Conservation (phyloP, 2,113 vertebrate genomes). For the Rhea americana region DNA sequence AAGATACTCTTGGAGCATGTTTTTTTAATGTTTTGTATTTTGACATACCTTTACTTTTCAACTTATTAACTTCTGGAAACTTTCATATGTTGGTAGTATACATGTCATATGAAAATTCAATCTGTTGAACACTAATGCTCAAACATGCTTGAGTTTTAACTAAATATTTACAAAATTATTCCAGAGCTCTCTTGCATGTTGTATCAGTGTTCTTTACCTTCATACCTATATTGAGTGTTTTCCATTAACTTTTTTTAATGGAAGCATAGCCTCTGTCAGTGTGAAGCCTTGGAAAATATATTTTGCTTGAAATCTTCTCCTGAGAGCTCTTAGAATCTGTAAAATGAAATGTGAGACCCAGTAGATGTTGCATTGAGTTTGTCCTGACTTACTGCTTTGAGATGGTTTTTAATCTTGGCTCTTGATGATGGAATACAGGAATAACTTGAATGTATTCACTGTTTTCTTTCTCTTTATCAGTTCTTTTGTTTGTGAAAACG, state of each 20-base stretch:
- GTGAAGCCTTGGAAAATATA: neutral
- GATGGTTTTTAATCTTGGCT: neutral
- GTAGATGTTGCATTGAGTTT: neutral
- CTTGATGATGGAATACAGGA: neutral
- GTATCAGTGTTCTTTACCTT: neutral
- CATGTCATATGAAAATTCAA: neutral
- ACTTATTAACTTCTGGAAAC: conserved; percentile 10
- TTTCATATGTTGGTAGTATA: neutral
- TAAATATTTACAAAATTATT: neutral
- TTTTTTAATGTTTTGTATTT: conserved; percentile 33
- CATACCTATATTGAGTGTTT: accelerated
- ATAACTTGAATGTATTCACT: neutral
- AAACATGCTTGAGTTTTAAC: neutral
- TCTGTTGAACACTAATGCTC: conserved; percentile 7
- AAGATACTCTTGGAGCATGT: conserved; percentile 61
- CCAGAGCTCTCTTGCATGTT: neutral
- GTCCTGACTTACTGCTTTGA: neutral
- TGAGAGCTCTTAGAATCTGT: neutral
- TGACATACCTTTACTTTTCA: conserved; percentile 17
- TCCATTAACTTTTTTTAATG: neutral
- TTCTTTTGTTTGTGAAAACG: neutral
- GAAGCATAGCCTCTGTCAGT: neutral
- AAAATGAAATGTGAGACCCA: neutral
- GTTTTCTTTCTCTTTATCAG: neutral
- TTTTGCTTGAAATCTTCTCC: neutral